Evolutionary conservation across 2,888 invertebrate species (phyloP), one percentile per base, ranked within the genome.

Genomic region (Tetanocera ferruginea): DNA sequence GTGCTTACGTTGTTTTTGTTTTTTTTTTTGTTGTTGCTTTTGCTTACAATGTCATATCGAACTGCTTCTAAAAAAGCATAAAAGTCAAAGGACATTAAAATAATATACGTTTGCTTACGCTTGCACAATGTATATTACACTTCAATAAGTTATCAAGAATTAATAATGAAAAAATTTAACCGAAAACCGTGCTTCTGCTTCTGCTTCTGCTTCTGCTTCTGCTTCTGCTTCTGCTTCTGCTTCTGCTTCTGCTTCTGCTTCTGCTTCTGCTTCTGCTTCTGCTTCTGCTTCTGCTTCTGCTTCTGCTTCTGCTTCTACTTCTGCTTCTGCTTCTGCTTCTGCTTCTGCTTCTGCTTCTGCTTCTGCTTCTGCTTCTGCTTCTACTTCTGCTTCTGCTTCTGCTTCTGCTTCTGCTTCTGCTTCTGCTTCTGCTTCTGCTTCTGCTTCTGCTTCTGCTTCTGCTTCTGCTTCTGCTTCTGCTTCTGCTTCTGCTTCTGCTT

Each of bases 391-490:
- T n/a, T n/a, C n/a, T 51, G 57, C 17, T 55, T 72, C 52, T 67
- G 31, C 5, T 8, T 51, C 64, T n/a, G 51, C 17, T 57, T 74
- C 73, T 73, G 19, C 34, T 43, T 34, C 28, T 28, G 49, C 55
- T 62, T 74, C 76, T 57, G 69, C 60, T 62, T 74, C 62, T 70
- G 57, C 51, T 34, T 51, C 8, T 49, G 25, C 28, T 11, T 76
- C 69, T 78, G 17, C 34, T 34, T 31, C 57, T 67, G 67, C 8
- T 9, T 34, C 19, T 69, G 70, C 31, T 60, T 43, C 71, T 3
- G 55, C 51, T 55, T 62, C 80, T 34, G 73, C 73, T 76, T 76
- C 76, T 75, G 60, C 9, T 64, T 64, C 64, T 64, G 25, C 9
- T 25, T 64, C 64, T 64, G 25, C 9, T 64, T 64, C 64, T 64